Base-by-base conservation (phyloP, 2,113 vertebrate species). In the Capricornis sumatraensis region DNA sequence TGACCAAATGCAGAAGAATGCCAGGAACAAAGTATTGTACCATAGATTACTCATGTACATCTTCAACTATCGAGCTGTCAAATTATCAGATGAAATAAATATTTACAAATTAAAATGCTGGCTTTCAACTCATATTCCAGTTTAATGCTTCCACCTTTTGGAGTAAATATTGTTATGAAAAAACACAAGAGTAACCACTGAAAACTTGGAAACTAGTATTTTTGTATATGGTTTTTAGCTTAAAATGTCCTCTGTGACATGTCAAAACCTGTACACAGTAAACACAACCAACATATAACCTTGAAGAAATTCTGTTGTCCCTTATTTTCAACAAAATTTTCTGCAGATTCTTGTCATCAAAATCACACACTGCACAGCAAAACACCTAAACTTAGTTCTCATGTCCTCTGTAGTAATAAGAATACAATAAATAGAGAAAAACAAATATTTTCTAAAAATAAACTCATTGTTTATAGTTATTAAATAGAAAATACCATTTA, bases 191-290 rank as follows among this genome's bases (percentile, higher is more conserved):
- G 36, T 11, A 87, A 57, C 9, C 43, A 92, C 23, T 95, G 94
- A 89, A 96, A 95, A 85, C 57, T 86, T 87, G 57, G 60, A 89
- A 97, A 45, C 45, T 87, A 94, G 16, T 17, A 82, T 74, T 95
- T 91, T 67, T 60, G 10, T 6, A 67, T 13, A 76, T 96, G 87
- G 76, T 62, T 95, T 87, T 95, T 50, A 64, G 43, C 67, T 95
- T 87, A 81, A n/a, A 58, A 47, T 71, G 83, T 58, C 78, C 81
- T 94, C 52, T 45, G 23, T 74, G 62, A 76, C 64, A 78, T 13
- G 36, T 94, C 58, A 82, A 84, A 90, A 78, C 89, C 23, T 81
- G 55, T 8, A 87, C 71, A 64, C 36, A 30, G 30, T 25, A 25
- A 76, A 81, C 40, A 58, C 7, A 53, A n/a, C 36, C 36, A 50